Evolutionary conservation across 2,888 invertebrate species (phyloP), one percentile per base, ranked within the genome.

Genomic region (Catocala sponsa): DNA sequence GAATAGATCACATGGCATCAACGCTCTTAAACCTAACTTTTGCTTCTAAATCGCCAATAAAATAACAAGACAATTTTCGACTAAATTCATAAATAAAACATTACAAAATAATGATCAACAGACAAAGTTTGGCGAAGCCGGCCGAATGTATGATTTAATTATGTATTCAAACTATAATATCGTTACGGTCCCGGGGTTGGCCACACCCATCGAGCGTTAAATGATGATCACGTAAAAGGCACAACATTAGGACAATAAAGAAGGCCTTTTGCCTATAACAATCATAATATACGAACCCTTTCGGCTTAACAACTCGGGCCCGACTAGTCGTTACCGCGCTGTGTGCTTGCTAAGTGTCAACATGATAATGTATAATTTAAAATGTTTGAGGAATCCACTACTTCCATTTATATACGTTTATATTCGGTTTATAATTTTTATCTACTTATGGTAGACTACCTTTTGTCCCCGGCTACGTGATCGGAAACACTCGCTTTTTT

Each of bases 241-340:
- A 86, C 83, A 86, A 87, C 87, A 89, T 88, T 87, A 87, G 83
- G 84, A 88, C 88, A 89, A 88, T 90, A 91, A 90, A 90, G 83
- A 87, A 84, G 81, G 84, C 89, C 88, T 89, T 88, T 89, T 84
- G 84, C 85, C 80, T 85, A 85, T 89, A 89, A 90, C 89, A 88
- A 91, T 90, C 87, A 89, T 91, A 89, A 90, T 87, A 84, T 88
- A 85, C 81, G 84, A 84, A 88, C 90, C 90, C 89, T 89, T 90
- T 89, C 74, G 77, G 72, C 77, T 76, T 70, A 66, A 71, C 72
- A 70, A 72, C 65, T 70, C 64, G 80, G 84, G 84, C 13, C 72
- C 80, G 74, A 76, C 82, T 76, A 83, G 80, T 80, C 82, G 83
- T 82, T 83, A 84, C 83, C 78, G 78, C 77, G 78, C 74, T 60